Base-by-base conservation (phyloP, 2,888 invertebrate genomes). In the Hydroisotoma schaefferi region DNA sequence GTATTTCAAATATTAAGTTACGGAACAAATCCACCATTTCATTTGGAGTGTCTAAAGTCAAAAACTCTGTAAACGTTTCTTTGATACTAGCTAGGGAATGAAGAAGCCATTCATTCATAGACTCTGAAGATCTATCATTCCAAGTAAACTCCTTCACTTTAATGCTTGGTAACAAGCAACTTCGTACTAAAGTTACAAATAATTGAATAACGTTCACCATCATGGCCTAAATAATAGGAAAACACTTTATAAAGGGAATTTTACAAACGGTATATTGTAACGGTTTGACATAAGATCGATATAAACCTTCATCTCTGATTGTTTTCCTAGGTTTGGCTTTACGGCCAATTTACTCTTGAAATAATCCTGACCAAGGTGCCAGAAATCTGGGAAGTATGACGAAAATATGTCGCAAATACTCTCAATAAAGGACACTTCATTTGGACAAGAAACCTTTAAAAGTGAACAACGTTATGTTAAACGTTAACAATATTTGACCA, bases 281-380 rank as follows among this genome's bases (percentile, higher is more conserved):
- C 18, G 18, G 3, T n/a, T 18, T 27, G 18, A 29, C 15, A 18
- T n/a, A 51, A 26, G 23, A 27, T n/a, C 10, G 28, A 57, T 26
- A n/a, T 20, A 49, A 73, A 87, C 88, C 82, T 90, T 91, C 69
- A 90, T 89, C 48, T 85, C 84, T 0, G 82, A 80, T 61, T 89
- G 89, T 55, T 88, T 82, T n/a, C 85, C 84, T 2, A 82, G 77
- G 75, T 86, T 86, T 12, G 85, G 82, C 67, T 87, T 85, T 0
- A 88, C 85, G 72, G 87, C 85, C 57, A 94, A 78, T 75, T 93
- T 90, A 6, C 90, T 91, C 3, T 88, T 87, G 77, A 95, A 94
- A 81, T 98, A 98, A 38, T 92, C 86, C 74, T 94, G 87, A 0
- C 97, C 95, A 1, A 99, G 83, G 75, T 93, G 90, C 95, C 95